These are phyloP conservation scores for Formica selysi DNA, from an alignment of 1,140 invertebrate species.

Conservation along the genomic window DNA sequence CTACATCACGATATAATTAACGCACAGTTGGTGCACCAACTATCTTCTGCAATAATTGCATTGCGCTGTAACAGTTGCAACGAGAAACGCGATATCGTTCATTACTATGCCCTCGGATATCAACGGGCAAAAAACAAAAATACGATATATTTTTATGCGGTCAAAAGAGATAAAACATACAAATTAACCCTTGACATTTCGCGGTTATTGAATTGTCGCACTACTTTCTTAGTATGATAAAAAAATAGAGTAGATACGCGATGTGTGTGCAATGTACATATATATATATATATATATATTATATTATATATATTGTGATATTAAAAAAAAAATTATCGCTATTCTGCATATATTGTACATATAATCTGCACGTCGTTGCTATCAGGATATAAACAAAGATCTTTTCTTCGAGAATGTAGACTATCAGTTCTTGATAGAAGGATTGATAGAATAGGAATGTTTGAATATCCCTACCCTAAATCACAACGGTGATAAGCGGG, in stretches of 20 bases:
- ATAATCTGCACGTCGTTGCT: not conserved
- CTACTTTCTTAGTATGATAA: not conserved
- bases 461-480: slow-evolving; percentile 22
- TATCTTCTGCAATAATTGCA: not conserved
- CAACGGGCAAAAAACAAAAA: slow-evolving; percentile 2
- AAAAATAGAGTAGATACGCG: not conserved
- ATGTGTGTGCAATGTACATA: too few relatives aligned
- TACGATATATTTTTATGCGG: not conserved
- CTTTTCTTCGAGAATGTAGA: not conserved
- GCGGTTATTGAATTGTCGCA: not conserved
- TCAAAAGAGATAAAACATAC: slow-evolving; percentile 13
- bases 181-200: slow-evolving; percentile 48
- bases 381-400: not conserved
- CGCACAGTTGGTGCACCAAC: not conserved
- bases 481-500: not conserved
- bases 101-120: not conserved
- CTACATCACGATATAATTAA: not conserved
- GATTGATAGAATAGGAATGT: too few relatives aligned
- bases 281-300: too few relatives aligned
- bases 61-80: not conserved
- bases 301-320: too few relatives aligned
- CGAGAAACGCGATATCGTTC: not conserved
- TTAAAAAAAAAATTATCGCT: too few relatives aligned
- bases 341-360: not conserved
- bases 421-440: not conserved